Evolutionary conservation across 2,113 vertebrate genomes (phyloP).

Genomic region (Cochlearius cochlearius): DNA sequence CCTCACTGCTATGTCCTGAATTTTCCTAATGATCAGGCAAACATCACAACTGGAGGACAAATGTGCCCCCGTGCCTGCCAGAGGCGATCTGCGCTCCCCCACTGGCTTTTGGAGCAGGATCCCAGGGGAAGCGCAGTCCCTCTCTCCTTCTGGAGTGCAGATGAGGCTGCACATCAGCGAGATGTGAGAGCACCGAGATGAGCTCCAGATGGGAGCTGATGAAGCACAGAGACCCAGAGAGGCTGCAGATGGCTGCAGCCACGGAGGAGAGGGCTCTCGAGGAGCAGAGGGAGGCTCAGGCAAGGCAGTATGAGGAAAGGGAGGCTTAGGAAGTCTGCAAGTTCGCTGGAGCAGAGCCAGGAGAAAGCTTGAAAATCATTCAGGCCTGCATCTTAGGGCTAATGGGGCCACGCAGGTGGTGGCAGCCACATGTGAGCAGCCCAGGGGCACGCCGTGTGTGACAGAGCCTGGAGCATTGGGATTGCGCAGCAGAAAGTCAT

Average conservation of each 20-base stretch:
- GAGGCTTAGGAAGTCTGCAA: neutral
- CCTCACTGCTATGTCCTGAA: neutral
- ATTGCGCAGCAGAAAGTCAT: neutral
- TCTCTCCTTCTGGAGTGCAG: neutral
- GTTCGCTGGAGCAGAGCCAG: neutral
- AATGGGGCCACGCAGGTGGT: neutral
- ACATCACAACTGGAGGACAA: neutral
- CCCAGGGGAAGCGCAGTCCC: neutral
- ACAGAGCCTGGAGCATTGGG: neutral
- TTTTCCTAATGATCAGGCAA: neutral
- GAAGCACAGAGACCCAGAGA: neutral
- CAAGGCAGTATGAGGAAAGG: fast-evolving
- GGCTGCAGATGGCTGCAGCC: neutral
- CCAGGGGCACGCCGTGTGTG: fast-evolving
- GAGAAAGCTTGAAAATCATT: neutral
- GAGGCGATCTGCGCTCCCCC: fast-evolving
- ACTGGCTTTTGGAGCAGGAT: neutral
- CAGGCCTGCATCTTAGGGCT: neutral
- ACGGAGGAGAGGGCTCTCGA: neutral
- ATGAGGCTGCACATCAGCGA: neutral
- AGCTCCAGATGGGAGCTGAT: neutral
- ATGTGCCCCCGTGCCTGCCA: neutral
- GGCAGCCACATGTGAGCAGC: neutral
- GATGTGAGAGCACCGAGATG: neutral
- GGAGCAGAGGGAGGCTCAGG: neutral